Evolutionary conservation across 2,888 invertebrate species (phyloP).

Genomic region (Habrosyne pyritoides): DNA sequence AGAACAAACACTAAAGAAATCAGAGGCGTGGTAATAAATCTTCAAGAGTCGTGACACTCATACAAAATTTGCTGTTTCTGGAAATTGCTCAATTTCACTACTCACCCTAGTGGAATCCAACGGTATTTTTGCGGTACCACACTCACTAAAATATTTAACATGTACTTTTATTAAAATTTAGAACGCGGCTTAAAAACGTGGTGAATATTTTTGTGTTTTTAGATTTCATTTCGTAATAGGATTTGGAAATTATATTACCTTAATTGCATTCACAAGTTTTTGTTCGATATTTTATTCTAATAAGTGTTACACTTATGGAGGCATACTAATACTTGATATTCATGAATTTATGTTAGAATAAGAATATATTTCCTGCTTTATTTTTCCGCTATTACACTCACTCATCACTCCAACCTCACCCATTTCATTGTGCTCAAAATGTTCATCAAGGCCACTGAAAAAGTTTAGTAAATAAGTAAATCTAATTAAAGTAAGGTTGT

Average conservation of each 20-base stretch:
- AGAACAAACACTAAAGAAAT: slow-evolving; percentile 17
- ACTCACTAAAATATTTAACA: slow-evolving; percentile 40
- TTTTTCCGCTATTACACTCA: too few species aligned
- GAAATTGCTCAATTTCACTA: slow-evolving; percentile 40
- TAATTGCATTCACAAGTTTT: too few species aligned
- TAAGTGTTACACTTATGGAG: too few species aligned
- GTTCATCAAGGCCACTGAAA: background rate
- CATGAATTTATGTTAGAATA: too few species aligned
- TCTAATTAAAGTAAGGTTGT: slow-evolving; percentile 10
- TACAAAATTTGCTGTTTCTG: slow-evolving; percentile 41
- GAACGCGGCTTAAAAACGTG: slow-evolving; percentile 14
- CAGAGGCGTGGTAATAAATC: slow-evolving; percentile 23
- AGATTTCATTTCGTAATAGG: too few species aligned
- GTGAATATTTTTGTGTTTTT: slow-evolving; percentile 7
- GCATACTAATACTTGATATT: too few species aligned
- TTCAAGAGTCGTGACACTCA: slow-evolving; percentile 23
- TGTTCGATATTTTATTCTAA: background rate
- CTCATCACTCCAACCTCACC: background rate
- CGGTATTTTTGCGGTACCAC: slow-evolving; percentile 17
- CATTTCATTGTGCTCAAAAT: background rate
- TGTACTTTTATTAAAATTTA: slow-evolving; percentile 36
- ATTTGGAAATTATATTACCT: too few species aligned
- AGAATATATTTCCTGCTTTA: background rate
- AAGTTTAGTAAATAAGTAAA: background rate
- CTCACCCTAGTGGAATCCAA: slow-evolving; percentile 17